phyloP scores from a whole-genome alignment of 2,797 vertebrate genomes.

The Gambusia yucatana region DNA sequence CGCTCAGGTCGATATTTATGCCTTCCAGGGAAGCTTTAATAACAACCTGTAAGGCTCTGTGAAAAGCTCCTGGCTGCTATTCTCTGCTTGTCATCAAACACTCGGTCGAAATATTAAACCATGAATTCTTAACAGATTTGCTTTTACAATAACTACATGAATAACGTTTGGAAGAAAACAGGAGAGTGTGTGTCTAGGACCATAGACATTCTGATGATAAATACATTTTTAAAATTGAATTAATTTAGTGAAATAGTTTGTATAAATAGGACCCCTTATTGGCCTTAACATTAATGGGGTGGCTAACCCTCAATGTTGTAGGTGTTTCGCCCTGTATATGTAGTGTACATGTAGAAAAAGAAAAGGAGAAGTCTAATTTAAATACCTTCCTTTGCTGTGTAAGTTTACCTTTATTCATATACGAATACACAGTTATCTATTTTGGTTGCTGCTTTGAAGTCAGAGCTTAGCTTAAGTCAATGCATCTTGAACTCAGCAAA shows the following conservation, averaged over 20 bases:
- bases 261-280: no score
- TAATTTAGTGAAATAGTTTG: slow-evolving; percentile 47
- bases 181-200: slow-evolving; percentile 25
- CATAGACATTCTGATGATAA: slow-evolving; percentile 35
- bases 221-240: slow-evolving; percentile 13
- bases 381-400: no score
- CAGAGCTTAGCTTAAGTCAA: no score
- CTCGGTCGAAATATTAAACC: slow-evolving; percentile 38
- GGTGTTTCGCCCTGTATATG: no score
- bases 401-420: no score
- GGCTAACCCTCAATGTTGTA: no score
- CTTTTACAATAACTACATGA: slow-evolving; percentile 13
- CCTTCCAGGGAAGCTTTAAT: slow-evolving; percentile 75
- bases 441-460: no score
- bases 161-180: not conserved
- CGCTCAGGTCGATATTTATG: slow-evolving; percentile 75
- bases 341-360: no score
- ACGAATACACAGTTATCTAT: no score
- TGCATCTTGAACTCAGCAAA: no score
- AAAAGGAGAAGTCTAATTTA: no score
- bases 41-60: slow-evolving; percentile 68
- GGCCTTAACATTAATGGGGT: no score
- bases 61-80: slow-evolving; percentile 39
- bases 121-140: slow-evolving; percentile 40
- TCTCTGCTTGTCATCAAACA: slow-evolving; percentile 41